Conservation (phyloP, 2,797 vertebrate genomes). For the Peromyscus aztecus region DNA sequence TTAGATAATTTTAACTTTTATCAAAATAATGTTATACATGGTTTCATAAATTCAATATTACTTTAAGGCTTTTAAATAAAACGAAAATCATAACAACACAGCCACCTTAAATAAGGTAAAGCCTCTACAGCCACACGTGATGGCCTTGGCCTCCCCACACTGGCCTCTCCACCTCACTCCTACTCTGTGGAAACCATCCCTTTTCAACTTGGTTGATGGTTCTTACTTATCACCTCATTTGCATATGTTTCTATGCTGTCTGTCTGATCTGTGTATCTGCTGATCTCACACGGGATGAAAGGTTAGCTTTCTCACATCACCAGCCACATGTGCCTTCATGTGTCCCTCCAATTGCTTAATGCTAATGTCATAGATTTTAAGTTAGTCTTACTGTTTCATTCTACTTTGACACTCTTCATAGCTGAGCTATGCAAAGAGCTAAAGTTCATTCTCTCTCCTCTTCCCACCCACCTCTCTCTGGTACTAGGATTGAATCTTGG, state of each 20-base stretch:
- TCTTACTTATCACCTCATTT: neutral
- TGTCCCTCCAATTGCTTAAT: neutral
- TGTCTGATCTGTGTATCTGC: neutral
- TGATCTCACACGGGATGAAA: neutral
- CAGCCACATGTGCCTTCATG: neutral
- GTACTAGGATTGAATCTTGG: neutral
- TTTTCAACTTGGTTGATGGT: neutral
- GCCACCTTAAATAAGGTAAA: neutral
- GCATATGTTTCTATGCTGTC: neutral
- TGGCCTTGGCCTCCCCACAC: neutral
- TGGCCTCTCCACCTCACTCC: neutral
- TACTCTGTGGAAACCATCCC: neutral
- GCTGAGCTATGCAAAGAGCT: neutral
- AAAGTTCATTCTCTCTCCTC: neutral
- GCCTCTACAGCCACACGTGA: neutral
- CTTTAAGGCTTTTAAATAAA: conserved; percentile 15
- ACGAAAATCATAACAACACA: neutral
- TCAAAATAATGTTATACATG: neutral
- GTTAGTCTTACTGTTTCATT: neutral
- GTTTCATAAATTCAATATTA: neutral
- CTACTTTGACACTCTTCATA: neutral
- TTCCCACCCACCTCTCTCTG: neutral
- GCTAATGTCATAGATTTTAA: neutral
- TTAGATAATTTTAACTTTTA: conserved; percentile 43
- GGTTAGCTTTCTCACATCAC: neutral